Evolutionary conservation across 2,888 invertebrate genomes (phyloP).

Genomic region (Oxyscelio sp.): DNA sequence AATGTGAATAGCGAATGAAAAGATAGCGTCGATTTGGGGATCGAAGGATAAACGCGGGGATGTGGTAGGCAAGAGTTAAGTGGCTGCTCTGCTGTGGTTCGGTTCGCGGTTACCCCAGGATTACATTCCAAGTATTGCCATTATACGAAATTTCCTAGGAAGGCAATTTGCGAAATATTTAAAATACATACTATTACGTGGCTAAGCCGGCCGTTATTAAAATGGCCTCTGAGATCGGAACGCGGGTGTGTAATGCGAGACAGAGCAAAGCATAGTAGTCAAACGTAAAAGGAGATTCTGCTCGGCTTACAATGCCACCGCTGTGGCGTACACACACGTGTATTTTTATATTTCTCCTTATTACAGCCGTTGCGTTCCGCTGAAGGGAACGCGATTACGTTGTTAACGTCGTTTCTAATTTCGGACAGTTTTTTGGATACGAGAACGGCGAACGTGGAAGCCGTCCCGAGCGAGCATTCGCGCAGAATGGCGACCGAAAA

Average conservation of each 20-base stretch:
- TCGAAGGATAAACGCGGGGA: slow-evolving; percentile 74
- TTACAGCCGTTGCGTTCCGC: slow-evolving; percentile 10
- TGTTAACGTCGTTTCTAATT: slow-evolving; percentile 48
- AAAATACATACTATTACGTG: slow-evolving; percentile 86
- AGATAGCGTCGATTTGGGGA: slow-evolving; percentile 73
- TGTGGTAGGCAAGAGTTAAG: slow-evolving; percentile 79
- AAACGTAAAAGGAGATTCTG: slow-evolving; percentile 58
- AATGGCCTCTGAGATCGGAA: slow-evolving; percentile 67
- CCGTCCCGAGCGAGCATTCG: not conserved
- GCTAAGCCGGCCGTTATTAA: slow-evolving; percentile 76
- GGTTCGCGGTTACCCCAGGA: slow-evolving; percentile 80
- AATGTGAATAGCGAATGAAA: slow-evolving; percentile 67
- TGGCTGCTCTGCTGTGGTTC: slow-evolving; percentile 81
- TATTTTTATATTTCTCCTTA: slow-evolving; percentile 54
- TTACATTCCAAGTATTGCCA: slow-evolving; percentile 88
- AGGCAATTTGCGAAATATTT: slow-evolving; percentile 88
- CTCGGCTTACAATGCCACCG: slow-evolving; percentile 28
- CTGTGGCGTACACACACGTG: slow-evolving; percentile 11
- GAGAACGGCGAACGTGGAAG: slow-evolving; percentile 6
- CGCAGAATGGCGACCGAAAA: slow-evolving; percentile 49
- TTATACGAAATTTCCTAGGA: slow-evolving; percentile 87
- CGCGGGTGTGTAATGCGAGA: slow-evolving; percentile 66
- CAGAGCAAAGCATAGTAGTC: slow-evolving; percentile 22
- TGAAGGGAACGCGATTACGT: slow-evolving; percentile 36
- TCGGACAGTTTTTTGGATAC: slow-evolving; percentile 37